Evolutionary conservation across 2,888 invertebrate genomes (phyloP).

Genomic region (Andrena bicolor): DNA sequence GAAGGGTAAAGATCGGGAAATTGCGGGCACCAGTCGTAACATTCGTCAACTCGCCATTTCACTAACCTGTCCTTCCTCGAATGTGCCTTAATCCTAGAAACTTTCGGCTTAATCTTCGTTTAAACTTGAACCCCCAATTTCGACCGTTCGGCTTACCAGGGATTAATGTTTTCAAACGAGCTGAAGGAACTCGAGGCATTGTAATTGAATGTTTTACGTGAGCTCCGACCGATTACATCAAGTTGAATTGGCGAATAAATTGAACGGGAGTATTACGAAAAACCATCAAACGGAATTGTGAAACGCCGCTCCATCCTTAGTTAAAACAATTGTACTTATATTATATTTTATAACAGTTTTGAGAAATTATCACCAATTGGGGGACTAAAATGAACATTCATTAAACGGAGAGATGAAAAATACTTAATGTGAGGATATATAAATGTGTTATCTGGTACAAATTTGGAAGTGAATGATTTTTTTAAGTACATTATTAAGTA

Average conservation of each 20-base stretch:
- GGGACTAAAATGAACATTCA: too few species aligned
- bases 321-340: too few species aligned
- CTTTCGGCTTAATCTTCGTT: slow-evolving; percentile 70
- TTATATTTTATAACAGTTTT: too few species aligned
- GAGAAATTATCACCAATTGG: too few species aligned
- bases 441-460: too few species aligned
- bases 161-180: slow-evolving; percentile 70
- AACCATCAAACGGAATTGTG: too few species aligned
- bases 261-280: background rate
- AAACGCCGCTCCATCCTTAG: too few species aligned
- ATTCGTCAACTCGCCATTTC: slow-evolving; percentile 41
- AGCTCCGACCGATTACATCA: slow-evolving; percentile 33
- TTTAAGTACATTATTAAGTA: too few species aligned
- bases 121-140: slow-evolving; percentile 69
- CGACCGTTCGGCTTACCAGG: slow-evolving; percentile 62
- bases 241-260: slow-evolving; percentile 13
- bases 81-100: slow-evolving; percentile 64
- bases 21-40: background rate
- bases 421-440: too few species aligned
- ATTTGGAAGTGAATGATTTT: too few species aligned
- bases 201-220: slow-evolving; percentile 69
- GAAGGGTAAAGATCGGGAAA: slow-evolving; percentile 19
- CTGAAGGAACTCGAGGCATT: slow-evolving; percentile 60
- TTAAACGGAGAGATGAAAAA: too few species aligned
- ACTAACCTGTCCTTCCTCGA: slow-evolving; percentile 41